Base-by-base conservation (phyloP, 64 coral and sea anemone species). In the Montipora efflorescens region DNA sequence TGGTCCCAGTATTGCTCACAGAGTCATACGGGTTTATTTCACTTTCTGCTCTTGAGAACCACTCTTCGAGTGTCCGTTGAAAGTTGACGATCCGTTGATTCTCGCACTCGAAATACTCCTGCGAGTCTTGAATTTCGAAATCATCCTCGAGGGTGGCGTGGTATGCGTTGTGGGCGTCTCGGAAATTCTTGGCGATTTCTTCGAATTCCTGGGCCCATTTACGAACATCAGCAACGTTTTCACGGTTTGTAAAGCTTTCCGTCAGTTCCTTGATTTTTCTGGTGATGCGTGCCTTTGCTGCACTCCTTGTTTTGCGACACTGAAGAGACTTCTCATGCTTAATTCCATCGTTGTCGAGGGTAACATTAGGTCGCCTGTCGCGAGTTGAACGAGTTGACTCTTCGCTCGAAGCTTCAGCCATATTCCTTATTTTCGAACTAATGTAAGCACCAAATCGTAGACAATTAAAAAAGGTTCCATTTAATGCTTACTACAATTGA, bases 131-230 rank as follows among this genome's bases (percentile, higher is more conserved):
- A 22, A 80, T 80, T 57, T 80, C 78, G 78, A 57, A 80, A 2
- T 80, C 78, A 18, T 80, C 78, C 0, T 80, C 78, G 50, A 80
- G 78, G 49, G 78, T 57, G 78, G 78, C 78, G 48, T 80, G 78
- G 18, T 80, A 80, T 8, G 78, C 78, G 5, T 57, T 80, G 78
- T 80, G 78, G n/a, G n/a, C 18, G 50, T 22, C 49, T 55, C 78
- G 49, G 48, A 80, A 55, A 55, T 55, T 55, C 52, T 5, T 55
- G 52, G 52, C 52, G 8, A 55, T 55, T 55, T 55, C 52, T 55
- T n/a, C 47, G 51, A 22, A 57, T 20, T 80, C 48, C 18, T 58
- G 48, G 5, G 78, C 78, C 50, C n/a, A 10, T 80, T 2, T n/a
- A 14, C 50, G 5, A 57, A 80, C 78, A 55, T 80, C 49, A 8